phyloP scores from a whole-genome alignment of 2,113 vertebrate genomes.

The Haliaeetus leucogaster region DNA sequence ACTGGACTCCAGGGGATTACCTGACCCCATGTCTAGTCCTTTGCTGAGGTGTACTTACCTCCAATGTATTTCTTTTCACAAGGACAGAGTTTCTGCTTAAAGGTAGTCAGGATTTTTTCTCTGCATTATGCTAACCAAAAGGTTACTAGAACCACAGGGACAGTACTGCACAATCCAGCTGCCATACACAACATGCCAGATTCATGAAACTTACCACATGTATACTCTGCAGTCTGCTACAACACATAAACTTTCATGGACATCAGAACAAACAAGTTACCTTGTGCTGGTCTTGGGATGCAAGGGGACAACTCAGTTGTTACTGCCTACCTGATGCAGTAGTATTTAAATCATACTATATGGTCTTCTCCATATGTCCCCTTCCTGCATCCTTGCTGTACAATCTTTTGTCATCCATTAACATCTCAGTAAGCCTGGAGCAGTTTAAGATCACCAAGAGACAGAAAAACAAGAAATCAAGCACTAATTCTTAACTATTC shows the following conservation, averaged over 20 bases:
- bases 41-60: not conserved
- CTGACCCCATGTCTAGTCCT: not conserved
- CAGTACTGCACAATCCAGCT: not conserved
- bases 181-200: not conserved
- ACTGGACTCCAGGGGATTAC: not conserved
- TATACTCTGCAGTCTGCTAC: not conserved
- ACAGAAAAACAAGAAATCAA: not conserved
- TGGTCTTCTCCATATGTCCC: not conserved
- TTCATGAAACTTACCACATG: not conserved
- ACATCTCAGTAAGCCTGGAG: not conserved
- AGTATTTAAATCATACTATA: not conserved
- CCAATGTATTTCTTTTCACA: not conserved
- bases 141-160: not conserved
- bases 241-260: accelerated
- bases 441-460: not conserved
- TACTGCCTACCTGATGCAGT: not conserved
- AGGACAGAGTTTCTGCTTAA: not conserved
- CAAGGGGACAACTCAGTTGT: not conserved
- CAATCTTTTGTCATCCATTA: not conserved
- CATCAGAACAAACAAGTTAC: not conserved
- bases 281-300: not conserved
- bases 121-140: not conserved
- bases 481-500: not conserved
- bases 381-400: not conserved
- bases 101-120: accelerated